Evolutionary conservation across 2,113 vertebrate species (phyloP), one percentile per base, ranked within the genome.

Genomic region (Nibea coibor): DNA sequence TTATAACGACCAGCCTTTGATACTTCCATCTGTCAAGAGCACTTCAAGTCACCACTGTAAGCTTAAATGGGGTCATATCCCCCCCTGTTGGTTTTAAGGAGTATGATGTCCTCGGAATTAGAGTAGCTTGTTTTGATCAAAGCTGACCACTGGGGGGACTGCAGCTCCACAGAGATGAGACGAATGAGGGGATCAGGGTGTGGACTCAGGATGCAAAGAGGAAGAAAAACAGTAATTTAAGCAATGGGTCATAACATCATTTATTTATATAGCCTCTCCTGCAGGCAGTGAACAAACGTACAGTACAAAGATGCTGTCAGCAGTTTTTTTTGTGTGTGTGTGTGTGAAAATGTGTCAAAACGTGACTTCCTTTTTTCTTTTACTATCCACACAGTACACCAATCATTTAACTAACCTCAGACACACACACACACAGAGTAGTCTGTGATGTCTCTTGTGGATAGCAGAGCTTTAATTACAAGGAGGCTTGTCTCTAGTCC

Each of bases 391-490:
- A 71, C 26, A 45, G 3, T 22, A 24, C n/a, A 54, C 5, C 70
- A 68, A 42, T 10, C 12, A 42, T 39, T 4, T 57, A n/a, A 72
- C 0, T 20, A 19, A 9, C 53, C 39, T 26, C 20, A 15, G 10
- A 22, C 16, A 17, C 2, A 43, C 20, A 54, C 51, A 43, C 69
- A 48, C 54, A 58, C 68, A 57, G n/a, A 70, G 51, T 31, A 28
- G 58, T 51, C 35, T 77, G 63, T 58, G 78, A 77, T 78, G 81
- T 68, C 84, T 67, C 64, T 57, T 35, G 22, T 43, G 4, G 45
- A 28, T 26, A 89, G 78, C 80, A 59, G 28, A 82, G 76, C 64
- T 88, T 92, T 90, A 87, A 92, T 91, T 89, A 84, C 75, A 82
- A 72, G 78, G 62, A 86, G 84, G 71, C 86, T 86, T 88, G 68